A percentile compares a stretch with the other conserved stretches of the same genome.
These are phyloP conservation scores for Phortica magna DNA, from an alignment of 2,888 invertebrate species.

Conservation along the genomic window DNA sequence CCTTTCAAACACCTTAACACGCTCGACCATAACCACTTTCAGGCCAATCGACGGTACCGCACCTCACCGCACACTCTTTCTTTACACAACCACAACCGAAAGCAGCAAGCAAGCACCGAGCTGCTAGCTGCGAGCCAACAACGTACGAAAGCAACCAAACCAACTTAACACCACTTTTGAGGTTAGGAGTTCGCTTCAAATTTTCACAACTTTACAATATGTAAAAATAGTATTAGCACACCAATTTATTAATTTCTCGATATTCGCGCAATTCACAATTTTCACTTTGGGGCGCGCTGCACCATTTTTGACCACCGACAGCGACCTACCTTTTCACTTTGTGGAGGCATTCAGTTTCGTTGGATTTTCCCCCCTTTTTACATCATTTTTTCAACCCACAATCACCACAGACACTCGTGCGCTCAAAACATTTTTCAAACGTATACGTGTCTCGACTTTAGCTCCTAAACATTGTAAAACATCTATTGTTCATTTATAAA, in stretches of 20 bases:
- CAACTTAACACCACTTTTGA: constrained; percentile 59
- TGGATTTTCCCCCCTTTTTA: constrained; percentile 57
- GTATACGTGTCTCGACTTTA: constrained; percentile 47
- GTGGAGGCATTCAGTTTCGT: constrained; percentile 65
- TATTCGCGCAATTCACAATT: constrained; percentile 48
- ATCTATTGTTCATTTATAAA: constrained; percentile 64
- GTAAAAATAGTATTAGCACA: constrained; percentile 48
- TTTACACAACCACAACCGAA: constrained; percentile 45
- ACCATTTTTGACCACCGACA: constrained; percentile 59
- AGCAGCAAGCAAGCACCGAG: constrained; percentile 38
- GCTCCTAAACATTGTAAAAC: constrained; percentile 61
- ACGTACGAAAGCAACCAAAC: constrained; percentile 53
- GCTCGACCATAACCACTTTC: constrained; percentile 61
- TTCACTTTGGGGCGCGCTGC: constrained; percentile 52
- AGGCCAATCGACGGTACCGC: constrained; percentile 42
- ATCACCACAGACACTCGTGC: constrained; percentile 33
- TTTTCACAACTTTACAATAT: constrained; percentile 59
- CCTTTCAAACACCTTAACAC: constrained; percentile 12
- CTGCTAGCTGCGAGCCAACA: constrained; percentile 1
- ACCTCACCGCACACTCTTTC: constrained; percentile 39
- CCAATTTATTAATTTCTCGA: constrained; percentile 44
- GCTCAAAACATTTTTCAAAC: constrained; percentile 48
- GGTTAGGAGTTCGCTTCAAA: constrained; percentile 62
- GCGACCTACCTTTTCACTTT: constrained; percentile 77
- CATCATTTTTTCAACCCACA: constrained; percentile 58